A percentile compares a stretch with the other conserved stretches of the same genome.
phyloP scores from a whole-genome alignment of 2,113 vertebrate species.

The Vicugna pacos region DNA sequence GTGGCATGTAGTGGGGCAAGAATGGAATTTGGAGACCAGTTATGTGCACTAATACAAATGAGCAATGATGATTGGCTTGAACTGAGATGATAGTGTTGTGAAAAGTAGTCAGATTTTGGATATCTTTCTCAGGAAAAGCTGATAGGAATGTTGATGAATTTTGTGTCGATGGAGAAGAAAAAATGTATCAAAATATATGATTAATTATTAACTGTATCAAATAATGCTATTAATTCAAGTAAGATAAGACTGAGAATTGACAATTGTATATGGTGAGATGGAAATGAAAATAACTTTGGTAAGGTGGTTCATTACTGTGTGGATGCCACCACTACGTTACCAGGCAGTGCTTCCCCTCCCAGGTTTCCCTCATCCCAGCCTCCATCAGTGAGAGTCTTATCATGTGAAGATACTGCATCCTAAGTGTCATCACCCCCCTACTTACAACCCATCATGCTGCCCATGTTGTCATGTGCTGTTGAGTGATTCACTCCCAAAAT shows the following conservation, averaged over 20 bases:
- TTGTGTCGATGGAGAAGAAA: background rate
- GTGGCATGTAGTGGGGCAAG: background rate
- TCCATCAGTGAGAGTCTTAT: background rate
- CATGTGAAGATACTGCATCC: background rate
- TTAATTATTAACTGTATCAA: background rate
- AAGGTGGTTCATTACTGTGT: fast-evolving
- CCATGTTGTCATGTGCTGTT: background rate
- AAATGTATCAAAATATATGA: background rate
- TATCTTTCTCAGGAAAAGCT: background rate
- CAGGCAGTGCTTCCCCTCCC: background rate
- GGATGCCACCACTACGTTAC: background rate
- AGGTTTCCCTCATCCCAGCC: background rate
- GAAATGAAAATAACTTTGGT: background rate
- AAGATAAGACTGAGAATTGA: background rate
- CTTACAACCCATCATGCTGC: background rate
- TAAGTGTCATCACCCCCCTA: background rate
- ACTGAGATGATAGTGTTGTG: background rate
- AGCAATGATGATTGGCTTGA: background rate
- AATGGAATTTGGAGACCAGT: background rate
- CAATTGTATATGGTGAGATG: background rate
- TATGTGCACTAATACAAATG: background rate
- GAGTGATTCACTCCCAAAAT: background rate
- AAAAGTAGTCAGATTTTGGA: background rate
- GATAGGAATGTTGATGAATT: background rate
- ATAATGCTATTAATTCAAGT: background rate